These are phyloP conservation scores for Melanaphis sacchari DNA, from an alignment of 1,140 invertebrate genomes.

Conservation along the genomic window DNA sequence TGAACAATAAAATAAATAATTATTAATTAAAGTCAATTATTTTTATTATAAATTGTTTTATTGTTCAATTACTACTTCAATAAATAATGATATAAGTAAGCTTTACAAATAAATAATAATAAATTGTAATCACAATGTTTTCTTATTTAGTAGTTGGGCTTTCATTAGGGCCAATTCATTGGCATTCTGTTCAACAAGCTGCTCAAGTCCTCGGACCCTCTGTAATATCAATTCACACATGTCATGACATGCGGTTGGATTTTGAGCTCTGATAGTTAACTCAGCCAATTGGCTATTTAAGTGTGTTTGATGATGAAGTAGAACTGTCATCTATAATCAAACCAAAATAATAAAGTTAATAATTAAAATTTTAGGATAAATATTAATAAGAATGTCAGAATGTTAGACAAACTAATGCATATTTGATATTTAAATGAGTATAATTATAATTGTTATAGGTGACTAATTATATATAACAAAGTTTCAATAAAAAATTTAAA, in stretches of 20 bases:
- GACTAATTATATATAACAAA: too few species aligned
- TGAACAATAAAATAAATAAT: not conserved
- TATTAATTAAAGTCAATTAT: not conserved
- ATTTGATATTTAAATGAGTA: not conserved
- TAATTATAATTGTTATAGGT: not conserved
- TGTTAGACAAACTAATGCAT: not conserved
- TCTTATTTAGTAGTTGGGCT: slow-evolving; percentile 58
- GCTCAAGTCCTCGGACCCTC: slow-evolving; percentile 59
- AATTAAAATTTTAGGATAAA: not conserved
- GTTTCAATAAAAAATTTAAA: too few species aligned
- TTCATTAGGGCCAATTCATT: slow-evolving; percentile 60
- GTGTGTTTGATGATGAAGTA: slow-evolving; percentile 58
- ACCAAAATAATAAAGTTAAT: not conserved
- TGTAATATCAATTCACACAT: slow-evolving; percentile 59
- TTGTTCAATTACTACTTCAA: slow-evolving; percentile 38
- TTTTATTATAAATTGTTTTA: not conserved
- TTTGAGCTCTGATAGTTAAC: slow-evolving; percentile 52
- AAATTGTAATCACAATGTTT: slow-evolving; percentile 24
- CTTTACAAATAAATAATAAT: slow-evolving; percentile 12
- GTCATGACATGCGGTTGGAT: slow-evolving; percentile 59
- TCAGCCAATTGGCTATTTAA: slow-evolving; percentile 58
- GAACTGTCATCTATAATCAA: slow-evolving; percentile 58
- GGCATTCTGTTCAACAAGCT: slow-evolving; percentile 59
- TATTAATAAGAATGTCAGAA: not conserved
- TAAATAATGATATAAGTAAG: not conserved